These are phyloP conservation scores for Sminthurides bifidus DNA, from an alignment of 1,140 invertebrate species.

Conservation along the genomic window DNA sequence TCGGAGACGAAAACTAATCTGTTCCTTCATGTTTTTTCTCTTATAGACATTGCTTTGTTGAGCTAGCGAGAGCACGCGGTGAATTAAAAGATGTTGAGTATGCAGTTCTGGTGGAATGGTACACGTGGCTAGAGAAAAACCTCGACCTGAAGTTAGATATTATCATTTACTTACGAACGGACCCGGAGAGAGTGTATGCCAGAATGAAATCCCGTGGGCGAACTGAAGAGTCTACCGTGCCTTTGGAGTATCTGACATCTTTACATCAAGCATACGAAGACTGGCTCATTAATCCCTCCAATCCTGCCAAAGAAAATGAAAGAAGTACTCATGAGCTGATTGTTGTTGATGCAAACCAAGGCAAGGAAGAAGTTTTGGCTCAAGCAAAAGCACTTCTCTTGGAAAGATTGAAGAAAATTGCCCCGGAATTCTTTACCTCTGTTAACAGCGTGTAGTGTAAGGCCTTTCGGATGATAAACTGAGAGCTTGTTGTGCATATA, in stretches of 20 bases:
- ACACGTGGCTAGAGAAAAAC: conserved; percentile 40
- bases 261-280: conserved; percentile 42
- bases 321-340: conserved; percentile 12
- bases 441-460: too few relatives aligned
- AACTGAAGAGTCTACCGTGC: conserved; percentile 40
- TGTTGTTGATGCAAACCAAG: conserved; percentile 26
- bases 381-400: not conserved
- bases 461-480: too few relatives aligned
- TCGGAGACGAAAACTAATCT: not conserved
- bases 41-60: conserved; percentile 45
- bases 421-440: not conserved
- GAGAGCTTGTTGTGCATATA: too few relatives aligned
- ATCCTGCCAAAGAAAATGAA: not conserved
- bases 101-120: conserved; percentile 43
- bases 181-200: conserved; percentile 42
- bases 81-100: conserved; percentile 42
- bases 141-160: conserved; percentile 42
- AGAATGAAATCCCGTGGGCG: conserved; percentile 42
- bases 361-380: conserved; percentile 22
- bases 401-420: not conserved
- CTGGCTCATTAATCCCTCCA: conserved; percentile 16
- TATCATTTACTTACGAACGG: conserved; percentile 47
- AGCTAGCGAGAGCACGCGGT: conserved; percentile 41
- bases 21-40: conserved; percentile 4
- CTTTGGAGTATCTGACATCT: conserved; percentile 38